Percentiles rank a stretch among this genome's conserved stretches.
Evolutionary conservation across 2,113 vertebrate genomes (phyloP).

Genomic region (Passer montanus): DNA sequence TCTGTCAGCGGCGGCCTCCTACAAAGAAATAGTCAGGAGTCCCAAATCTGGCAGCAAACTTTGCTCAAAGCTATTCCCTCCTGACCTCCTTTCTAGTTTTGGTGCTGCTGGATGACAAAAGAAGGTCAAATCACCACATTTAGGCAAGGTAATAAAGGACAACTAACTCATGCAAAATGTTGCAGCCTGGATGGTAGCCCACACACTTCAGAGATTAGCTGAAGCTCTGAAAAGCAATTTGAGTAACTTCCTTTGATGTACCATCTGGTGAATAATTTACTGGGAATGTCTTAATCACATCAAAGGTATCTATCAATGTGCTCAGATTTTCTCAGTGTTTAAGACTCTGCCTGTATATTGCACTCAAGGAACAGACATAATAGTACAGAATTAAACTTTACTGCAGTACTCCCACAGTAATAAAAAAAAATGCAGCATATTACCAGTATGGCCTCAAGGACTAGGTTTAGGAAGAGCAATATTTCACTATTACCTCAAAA

Average conservation of each 20-base stretch:
- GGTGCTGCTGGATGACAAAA: neutral
- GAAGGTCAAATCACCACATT: neutral
- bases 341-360: neutral
- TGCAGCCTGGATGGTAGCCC: constrained; percentile 8
- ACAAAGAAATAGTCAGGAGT: neutral
- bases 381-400: constrained; percentile 1
- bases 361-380: neutral
- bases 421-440: neutral
- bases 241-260: constrained; percentile 46
- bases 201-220: constrained; percentile 17
- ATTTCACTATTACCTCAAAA: neutral
- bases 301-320: constrained; percentile 39
- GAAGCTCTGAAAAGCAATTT: constrained; percentile 35
- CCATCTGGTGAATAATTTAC: constrained; percentile 58
- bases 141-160: neutral
- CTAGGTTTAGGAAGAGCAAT: neutral
- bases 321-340: neutral
- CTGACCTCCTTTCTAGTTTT: neutral
- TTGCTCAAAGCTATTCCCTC: neutral
- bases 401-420: neutral
- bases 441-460: neutral
- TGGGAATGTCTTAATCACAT: constrained; percentile 47
- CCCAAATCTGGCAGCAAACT: neutral
- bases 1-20: neutral
- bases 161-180: neutral